Base-by-base conservation (phyloP, 2,797 vertebrate genomes). In the Adrianichthys oophorus region DNA sequence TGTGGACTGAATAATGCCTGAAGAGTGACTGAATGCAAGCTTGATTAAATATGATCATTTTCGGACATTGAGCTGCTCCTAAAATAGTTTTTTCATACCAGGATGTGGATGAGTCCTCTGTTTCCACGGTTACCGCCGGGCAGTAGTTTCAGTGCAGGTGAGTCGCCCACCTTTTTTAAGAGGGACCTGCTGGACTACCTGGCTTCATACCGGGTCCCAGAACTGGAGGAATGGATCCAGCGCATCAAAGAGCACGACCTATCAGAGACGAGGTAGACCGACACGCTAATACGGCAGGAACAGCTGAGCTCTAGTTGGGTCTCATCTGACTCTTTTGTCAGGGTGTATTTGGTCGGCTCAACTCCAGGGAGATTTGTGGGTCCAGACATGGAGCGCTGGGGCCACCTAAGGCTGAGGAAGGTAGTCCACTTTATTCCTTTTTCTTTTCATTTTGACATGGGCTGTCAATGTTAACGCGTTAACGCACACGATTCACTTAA, bases 61-160 rank as follows among this genome's bases (percentile, higher is more conserved):
- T 68, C 40, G 5, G 15, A 42, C 56, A 5, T 53, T 5, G 50
- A 65, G 17, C 45, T 23, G 4, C 6, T 0, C 0, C 8, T 0
- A 6, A 49, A 43, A 51, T 7, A 26, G 17, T 65, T 21, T 51
- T 18, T 32, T 32, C 48, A 44, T 78, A 70, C 15, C 68, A 99
- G 97, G 76, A 92, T 99, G 68, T 99, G 98, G 98, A 72, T 99
- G 91, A 99, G 97, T 72, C 95, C 97, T 48, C 73, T 99, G 65
- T 99, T 95, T 90, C 94, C 94, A 77, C 91, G 77, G 72, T 83
- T 98, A 62, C 89, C 90, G 48, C 79, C 2, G 7, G 94, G 90
- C 75, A 82, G 89, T 70, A 78, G 80, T 13, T 74, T 32, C 6
- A 86, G 78, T 1, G 83, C 82, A 13, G 98, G 98, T 16, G 98